These are phyloP conservation scores for Geodia barretti DNA, from an alignment of 37 sponge, comb jelly and placozoan species.

Conservation along the genomic window DNA sequence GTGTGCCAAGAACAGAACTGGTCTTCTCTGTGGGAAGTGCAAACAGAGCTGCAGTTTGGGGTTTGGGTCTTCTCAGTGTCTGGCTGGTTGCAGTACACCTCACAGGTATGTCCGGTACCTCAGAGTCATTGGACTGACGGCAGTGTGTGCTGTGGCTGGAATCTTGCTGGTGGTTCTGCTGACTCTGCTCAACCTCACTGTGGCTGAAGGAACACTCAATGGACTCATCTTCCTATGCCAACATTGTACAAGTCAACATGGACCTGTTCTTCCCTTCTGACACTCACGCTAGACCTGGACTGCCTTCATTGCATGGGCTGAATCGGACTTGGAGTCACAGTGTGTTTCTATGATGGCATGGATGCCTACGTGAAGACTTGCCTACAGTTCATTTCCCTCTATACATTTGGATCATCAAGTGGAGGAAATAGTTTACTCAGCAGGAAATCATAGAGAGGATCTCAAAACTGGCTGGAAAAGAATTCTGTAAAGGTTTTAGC, in stretches of 20 bases:
- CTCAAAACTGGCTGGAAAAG: constrained; percentile 8
- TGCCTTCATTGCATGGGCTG: constrained; percentile 31
- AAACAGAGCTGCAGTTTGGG: not conserved
- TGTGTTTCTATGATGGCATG: constrained; percentile 54
- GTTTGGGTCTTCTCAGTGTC: not conserved
- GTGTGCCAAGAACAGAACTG: not conserved
- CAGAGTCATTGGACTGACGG: not conserved
- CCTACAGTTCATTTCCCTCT: constrained; percentile 53
- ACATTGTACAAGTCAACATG: constrained; percentile 20
- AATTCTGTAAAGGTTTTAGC: constrained; percentile 25
- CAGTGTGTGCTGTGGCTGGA: constrained; percentile 26
- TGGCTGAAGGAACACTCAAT: constrained; percentile 34
- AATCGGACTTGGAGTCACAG: constrained; percentile 31
- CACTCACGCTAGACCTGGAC: too few species aligned
- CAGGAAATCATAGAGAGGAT: not conserved
- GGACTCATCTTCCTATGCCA: constrained; percentile 34
- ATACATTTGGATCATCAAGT: constrained; percentile 28
- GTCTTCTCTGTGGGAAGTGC: constrained; percentile 17
- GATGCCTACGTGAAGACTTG: constrained; percentile 26
- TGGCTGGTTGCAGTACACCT: not conserved
- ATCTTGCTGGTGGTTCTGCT: constrained; percentile 19
- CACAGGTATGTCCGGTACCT: not conserved
- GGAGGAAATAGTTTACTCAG: constrained; percentile 11
- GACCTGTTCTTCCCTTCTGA: constrained; percentile 4
- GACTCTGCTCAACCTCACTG: constrained; percentile 16